Base-by-base conservation (phyloP, 2,113 vertebrate genomes). In the Vireo altiloquus region DNA sequence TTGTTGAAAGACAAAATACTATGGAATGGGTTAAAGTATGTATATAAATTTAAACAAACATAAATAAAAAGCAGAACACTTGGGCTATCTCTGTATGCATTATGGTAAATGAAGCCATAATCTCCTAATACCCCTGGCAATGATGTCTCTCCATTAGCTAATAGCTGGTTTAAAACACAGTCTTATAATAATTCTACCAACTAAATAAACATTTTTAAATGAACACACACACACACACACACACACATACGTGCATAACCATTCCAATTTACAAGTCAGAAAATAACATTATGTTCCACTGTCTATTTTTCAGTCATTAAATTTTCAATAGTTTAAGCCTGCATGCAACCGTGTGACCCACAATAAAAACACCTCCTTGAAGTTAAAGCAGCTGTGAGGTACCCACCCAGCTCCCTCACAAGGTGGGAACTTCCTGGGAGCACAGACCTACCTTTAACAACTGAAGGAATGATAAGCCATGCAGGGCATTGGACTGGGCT, bases 371-470 rank as follows among this genome's bases (percentile, higher is more conserved):
- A 61, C 5, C 20, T 49, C 69, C 74, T 70, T 54, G 59, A 83
- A 68, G 84, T 50, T n/a, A 85, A 95, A 89, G 15, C 82, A 71
- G 70, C 52, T 93, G 37, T 11, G 72, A 90, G 71, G 76, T 75
- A 76, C 30, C 60, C 75, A 39, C 56, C 39, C 53, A 33, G 47
- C 57, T 87, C 75, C 90, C 47, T 88, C 46, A 44, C 9, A 27
- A 59, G n/a, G 35, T 89, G 71, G 39, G 50, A 81, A 60, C 54
- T 71, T 21, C 39, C 85, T 69, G 68, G 42, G 25, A 75, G 49
- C 78, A 56, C 64, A 77, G 66, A 97, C 98, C 98, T 97, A 98
- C 98, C 98, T 97, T 87, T 72, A 98, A 79, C 40, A 97, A 52
- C 63, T 96, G 97, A 85, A 98, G 94, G 76, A 97, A 95, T 18